A percentile compares a stretch with the other conserved stretches of the same genome.
phyloP scores from a whole-genome alignment of 2,113 vertebrate species.

The Gobio gobio region DNA sequence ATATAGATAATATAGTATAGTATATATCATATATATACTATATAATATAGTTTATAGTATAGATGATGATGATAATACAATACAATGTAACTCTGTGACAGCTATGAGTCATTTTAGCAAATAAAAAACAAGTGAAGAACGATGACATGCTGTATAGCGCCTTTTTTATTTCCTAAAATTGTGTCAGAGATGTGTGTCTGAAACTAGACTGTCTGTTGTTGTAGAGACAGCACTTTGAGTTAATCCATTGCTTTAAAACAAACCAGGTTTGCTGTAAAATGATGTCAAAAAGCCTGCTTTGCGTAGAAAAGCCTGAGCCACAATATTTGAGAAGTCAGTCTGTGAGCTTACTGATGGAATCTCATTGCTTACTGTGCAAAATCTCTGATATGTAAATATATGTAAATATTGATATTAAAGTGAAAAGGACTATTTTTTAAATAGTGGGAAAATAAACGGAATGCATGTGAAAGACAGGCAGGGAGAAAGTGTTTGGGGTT shows the following conservation, averaged over 20 bases:
- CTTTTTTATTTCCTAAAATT: background rate
- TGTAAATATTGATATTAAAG: conserved; percentile 17
- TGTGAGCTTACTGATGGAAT: background rate
- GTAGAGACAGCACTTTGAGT: background rate
- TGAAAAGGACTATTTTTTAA: conserved; percentile 1
- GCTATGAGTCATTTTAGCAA: background rate
- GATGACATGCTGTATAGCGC: background rate
- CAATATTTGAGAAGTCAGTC: conserved; percentile 16
- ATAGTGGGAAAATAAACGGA: conserved; percentile 19
- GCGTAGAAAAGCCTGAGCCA: background rate
- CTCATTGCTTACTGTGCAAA: background rate
- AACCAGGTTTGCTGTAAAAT: background rate
- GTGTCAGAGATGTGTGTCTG: background rate
- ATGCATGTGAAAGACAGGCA: conserved; percentile 15
- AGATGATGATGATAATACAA: too few relatives aligned
- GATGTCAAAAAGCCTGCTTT: background rate
- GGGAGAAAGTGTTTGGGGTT: background rate
- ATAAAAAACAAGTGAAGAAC: background rate
- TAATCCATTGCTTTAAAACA: conserved; percentile 8
- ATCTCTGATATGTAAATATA: conserved; percentile 36
- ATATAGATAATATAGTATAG: too few relatives aligned
- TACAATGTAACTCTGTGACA: background rate
- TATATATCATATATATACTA: too few relatives aligned
- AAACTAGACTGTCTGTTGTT: conserved; percentile 10
- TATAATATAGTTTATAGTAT: too few relatives aligned